Evolutionary conservation across 2,888 invertebrate species (phyloP).

Genomic region (Ectemnius cavifrons): DNA sequence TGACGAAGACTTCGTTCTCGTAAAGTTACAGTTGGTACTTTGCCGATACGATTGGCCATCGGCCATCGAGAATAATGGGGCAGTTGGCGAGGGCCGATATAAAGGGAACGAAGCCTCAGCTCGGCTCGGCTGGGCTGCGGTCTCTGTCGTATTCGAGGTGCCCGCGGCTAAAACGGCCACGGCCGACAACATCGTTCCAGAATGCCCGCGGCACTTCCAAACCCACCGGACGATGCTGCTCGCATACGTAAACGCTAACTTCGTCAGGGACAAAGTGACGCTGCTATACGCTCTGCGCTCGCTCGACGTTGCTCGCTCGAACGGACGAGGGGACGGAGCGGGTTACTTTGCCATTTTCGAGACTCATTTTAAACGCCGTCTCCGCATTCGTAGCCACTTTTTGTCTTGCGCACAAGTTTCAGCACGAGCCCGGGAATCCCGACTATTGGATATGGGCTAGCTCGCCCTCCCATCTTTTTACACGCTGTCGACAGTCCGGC

Average conservation of each 20-base stretch:
- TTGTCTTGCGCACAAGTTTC: slow-evolving; percentile 26
- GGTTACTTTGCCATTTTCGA: slow-evolving; percentile 50
- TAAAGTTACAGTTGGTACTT: slow-evolving; percentile 71
- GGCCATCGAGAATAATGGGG: slow-evolving; percentile 75
- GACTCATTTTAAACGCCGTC: slow-evolving; percentile 45
- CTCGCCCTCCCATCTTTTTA: background rate
- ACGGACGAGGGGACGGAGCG: slow-evolving; percentile 1
- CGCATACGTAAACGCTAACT: slow-evolving; percentile 71
- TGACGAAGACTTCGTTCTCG: slow-evolving; percentile 55
- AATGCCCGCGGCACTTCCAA: slow-evolving; percentile 70
- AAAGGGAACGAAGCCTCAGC: slow-evolving; percentile 61
- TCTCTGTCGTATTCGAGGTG: slow-evolving; percentile 69
- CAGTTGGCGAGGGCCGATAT: slow-evolving; percentile 71
- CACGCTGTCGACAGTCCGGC: background rate
- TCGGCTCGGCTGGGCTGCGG: slow-evolving; percentile 40
- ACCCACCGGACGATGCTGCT: slow-evolving; percentile 69
- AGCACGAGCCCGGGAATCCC: slow-evolving; percentile 12
- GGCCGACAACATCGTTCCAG: slow-evolving; percentile 76
- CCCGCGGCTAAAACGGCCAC: slow-evolving; percentile 73
- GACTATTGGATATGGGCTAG: background rate
- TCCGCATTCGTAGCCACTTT: slow-evolving; percentile 26
- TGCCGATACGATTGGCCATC: slow-evolving; percentile 72
- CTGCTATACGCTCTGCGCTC: slow-evolving; percentile 40
- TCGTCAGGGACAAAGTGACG: slow-evolving; percentile 71
- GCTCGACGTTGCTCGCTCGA: slow-evolving; percentile 10